Conservation (phyloP, 2,113 vertebrate genomes). For the Apeltes quadracus region DNA sequence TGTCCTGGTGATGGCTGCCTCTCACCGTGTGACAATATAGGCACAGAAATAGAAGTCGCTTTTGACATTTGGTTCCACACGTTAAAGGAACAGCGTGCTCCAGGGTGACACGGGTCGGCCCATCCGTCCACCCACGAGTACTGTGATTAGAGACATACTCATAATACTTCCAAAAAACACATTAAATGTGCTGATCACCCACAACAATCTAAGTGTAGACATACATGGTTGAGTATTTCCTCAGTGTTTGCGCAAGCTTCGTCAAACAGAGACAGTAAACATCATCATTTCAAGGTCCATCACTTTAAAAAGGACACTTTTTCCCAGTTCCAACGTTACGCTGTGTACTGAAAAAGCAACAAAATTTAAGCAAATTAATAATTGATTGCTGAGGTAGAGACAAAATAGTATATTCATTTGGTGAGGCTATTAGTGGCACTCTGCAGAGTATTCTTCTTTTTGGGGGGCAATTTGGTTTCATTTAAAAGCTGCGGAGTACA, state of each 20-base stretch:
- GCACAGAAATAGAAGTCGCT: neutral
- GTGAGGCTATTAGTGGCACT: slow-evolving; percentile 2
- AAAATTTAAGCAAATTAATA: neutral
- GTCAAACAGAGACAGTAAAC: neutral
- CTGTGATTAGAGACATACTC: neutral
- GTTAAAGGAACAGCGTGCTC: neutral
- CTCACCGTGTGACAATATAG: neutral
- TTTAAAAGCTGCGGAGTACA: slow-evolving; percentile 26
- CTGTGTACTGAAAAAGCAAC: neutral
- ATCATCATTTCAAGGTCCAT: neutral
- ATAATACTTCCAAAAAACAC: neutral
- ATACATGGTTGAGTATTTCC: neutral
- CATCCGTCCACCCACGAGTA: neutral
- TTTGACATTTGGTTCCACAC: neutral
- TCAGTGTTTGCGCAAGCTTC: neutral
- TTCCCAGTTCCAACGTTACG: too few species aligned
- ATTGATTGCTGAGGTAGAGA: too few species aligned
- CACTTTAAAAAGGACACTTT: neutral
- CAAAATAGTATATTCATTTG: slow-evolving; percentile 5
- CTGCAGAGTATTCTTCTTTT: neutral
- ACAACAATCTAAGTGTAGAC: neutral
- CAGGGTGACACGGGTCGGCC: neutral
- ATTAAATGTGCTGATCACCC: neutral
- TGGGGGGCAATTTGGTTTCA: slow-evolving; percentile 20
- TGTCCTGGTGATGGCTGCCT: slow-evolving; percentile 42